Evolutionary conservation across 2,888 invertebrate species (phyloP), one percentile per base, ranked within the genome.

Genomic region (Candidula unifasciata): DNA sequence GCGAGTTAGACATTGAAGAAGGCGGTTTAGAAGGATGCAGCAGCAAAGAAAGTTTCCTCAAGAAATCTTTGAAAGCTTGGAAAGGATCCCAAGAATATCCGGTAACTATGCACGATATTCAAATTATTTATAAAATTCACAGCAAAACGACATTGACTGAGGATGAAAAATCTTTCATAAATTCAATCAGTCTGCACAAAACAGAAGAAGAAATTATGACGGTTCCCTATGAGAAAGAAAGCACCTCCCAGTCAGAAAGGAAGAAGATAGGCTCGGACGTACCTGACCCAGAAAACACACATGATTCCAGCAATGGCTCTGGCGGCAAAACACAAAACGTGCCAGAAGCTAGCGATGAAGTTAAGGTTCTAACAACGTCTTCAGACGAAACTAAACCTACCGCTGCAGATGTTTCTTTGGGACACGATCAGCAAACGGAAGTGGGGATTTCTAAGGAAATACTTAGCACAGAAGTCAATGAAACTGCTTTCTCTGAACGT

Each of bases 121-220:
- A 73, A 3, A 73, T 73, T 44, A 44, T 73, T 8, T 73, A 73
- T 44, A 73, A 73, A 52, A 44, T 73, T 10, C 24, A n/a, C 24
- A 73, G 73, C n/a, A 44, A 44, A n/a, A 73, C 73, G 1, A 44
- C 73, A 0, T 0, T 73, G 27, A n/a, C 73, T 2, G 37, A 73
- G 27, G 24, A 37, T n/a, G 27, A 73, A 44, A n/a, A 37, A 24
- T 73, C 73, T 10, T 10, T 73, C 10, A 24, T 44, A 3, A 44
- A 73, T 13, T 21, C 73, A 44, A 27, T 73, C n/a, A n/a, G 13
- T 2, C 10, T 73, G 24, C 0, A 13, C 2, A 44, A 73, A n/a
- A 73, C 44, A 13, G 73, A 73, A 27, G 73, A 73, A 13, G 37
- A 52, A 44, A n/a, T 10, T 3, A 27, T 44, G 2, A 0, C 44